These are phyloP conservation scores for Callosobruchus maculatus DNA, from an alignment of 2,888 invertebrate genomes.

Conservation along the genomic window DNA sequence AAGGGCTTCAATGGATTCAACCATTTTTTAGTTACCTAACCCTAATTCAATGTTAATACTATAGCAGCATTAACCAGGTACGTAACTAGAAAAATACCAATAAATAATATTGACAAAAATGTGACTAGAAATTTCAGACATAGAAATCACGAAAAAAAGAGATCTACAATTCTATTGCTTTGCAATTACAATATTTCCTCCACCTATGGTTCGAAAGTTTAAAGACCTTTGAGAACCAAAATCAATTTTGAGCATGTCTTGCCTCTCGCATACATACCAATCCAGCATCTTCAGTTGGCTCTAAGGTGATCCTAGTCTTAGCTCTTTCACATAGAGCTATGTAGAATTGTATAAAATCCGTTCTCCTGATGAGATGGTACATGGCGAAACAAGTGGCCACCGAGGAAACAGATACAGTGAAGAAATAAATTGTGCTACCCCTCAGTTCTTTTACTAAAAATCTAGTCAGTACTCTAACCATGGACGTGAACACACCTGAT, in stretches of 20 bases:
- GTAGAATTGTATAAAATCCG: conserved; percentile 81
- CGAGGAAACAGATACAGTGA: conserved; percentile 73
- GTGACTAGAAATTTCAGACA: too few species aligned
- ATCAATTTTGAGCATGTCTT: too few species aligned
- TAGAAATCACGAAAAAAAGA: too few species aligned
- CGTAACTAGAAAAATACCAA: too few species aligned
- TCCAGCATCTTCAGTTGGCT: conserved; percentile 82
- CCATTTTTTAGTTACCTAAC: too few species aligned
- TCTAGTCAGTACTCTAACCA: conserved; percentile 81
- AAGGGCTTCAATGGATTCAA: too few species aligned
- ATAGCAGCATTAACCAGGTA: too few species aligned
- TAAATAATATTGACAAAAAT: too few species aligned
- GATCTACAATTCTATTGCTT: too few species aligned
- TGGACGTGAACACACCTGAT: conserved; percentile 83
- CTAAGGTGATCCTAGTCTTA: conserved; percentile 73
- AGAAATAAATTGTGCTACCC: conserved; percentile 83
- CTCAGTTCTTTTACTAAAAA: conserved; percentile 71
- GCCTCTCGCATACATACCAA: conserved; percentile 64
- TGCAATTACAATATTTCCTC: too few species aligned
- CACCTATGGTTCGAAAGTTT: background rate
- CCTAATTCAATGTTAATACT: too few species aligned
- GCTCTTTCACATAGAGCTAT: conserved; percentile 70
- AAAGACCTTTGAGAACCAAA: background rate
- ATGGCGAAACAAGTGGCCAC: conserved; percentile 74
- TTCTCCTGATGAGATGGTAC: conserved; percentile 72